Evolutionary conservation across 1,140 invertebrate species (phyloP).

Genomic region (Megalonaias nervosa): DNA sequence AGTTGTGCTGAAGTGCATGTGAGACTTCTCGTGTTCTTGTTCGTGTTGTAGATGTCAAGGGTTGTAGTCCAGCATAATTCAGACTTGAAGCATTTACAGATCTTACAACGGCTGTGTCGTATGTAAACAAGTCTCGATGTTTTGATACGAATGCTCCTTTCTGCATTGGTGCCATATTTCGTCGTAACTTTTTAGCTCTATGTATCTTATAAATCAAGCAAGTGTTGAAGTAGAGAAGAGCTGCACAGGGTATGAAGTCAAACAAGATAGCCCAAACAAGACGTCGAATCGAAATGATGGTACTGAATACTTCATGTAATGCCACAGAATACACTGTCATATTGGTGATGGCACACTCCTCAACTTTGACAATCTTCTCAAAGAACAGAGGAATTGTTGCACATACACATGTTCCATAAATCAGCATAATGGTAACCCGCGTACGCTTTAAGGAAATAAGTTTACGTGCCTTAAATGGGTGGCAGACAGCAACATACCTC

Average conservation of each 20-base stretch:
- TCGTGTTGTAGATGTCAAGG: no score
- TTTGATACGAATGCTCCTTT: background rate
- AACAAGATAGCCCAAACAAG: constrained; percentile 59
- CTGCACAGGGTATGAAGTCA: constrained; percentile 63
- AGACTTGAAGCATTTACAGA: no score
- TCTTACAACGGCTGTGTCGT: no score
- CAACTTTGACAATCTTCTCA: constrained; percentile 50
- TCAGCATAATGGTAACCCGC: constrained; percentile 53
- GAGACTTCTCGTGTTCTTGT: no score
- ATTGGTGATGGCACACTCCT: constrained; percentile 41
- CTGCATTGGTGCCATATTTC: constrained; percentile 53
- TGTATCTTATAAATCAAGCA: constrained; percentile 65
- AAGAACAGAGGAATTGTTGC: constrained; percentile 64
- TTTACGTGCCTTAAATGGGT: constrained; percentile 66
- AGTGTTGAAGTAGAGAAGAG: constrained; percentile 64
- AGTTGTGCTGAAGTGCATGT: no score
- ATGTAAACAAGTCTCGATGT: no score
- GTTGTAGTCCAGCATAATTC: no score
- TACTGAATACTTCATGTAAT: constrained; percentile 34
- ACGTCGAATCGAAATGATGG: constrained; percentile 45
- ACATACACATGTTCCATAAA: constrained; percentile 54
- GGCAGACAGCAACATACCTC: constrained; percentile 67
- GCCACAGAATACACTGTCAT: constrained; percentile 38
- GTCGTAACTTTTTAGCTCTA: constrained; percentile 56
- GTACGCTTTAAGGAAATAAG: constrained; percentile 62